phyloP scores from a whole-genome alignment of 2,888 invertebrate species.

The Chironomus riparius region DNA sequence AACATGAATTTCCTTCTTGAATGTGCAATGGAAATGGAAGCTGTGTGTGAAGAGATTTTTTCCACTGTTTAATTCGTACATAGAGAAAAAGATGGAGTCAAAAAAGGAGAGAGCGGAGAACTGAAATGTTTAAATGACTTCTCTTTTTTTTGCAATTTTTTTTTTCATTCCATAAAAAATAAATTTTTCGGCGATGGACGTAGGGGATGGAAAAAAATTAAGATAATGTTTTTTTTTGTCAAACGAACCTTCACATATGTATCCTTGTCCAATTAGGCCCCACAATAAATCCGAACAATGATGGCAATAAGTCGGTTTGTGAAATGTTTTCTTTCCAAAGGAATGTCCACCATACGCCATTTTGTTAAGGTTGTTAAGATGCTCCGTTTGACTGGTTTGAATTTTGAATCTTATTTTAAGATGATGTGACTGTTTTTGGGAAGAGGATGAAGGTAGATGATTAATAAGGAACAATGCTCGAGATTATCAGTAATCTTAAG shows the following conservation, averaged over 20 bases:
- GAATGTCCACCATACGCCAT: conserved; percentile 74
- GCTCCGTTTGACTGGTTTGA: not conserved
- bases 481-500: not conserved
- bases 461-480: not conserved
- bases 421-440: not conserved
- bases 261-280: conserved; percentile 99
- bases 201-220: not conserved
- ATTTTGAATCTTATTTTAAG: not conserved
- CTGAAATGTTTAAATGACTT: no score
- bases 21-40: conserved; percentile 25
- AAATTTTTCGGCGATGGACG: not conserved
- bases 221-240: not conserved
- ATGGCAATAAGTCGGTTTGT: conserved; percentile 99
- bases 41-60: conserved; percentile 6
- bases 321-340: conserved; percentile 99
- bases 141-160: not conserved
- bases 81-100: conserved; percentile 19
- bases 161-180: not conserved
- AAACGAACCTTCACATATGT: conserved; percentile 94
- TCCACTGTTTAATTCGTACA: conserved; percentile 4
- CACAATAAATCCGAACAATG: conserved; percentile 99
- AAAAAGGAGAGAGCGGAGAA: not conserved
- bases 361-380: conserved; percentile 34
- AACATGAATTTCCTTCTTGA: not conserved
- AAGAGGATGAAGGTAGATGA: not conserved